Evolutionary conservation across 2,797 vertebrate genomes (phyloP).

Genomic region (Rhyacichthys aspro): DNA sequence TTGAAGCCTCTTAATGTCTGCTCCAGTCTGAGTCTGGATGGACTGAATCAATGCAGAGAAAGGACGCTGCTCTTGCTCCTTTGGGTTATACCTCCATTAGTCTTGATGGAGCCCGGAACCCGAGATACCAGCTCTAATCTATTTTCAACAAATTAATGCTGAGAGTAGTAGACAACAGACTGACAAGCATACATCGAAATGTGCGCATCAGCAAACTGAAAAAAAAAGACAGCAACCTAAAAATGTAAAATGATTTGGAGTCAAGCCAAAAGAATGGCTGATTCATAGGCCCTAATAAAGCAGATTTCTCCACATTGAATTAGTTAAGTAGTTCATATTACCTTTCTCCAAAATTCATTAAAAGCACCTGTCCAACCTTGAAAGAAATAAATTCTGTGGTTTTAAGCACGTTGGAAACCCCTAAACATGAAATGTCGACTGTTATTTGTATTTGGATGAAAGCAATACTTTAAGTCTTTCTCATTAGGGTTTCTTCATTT

Average conservation of each 20-base stretch:
- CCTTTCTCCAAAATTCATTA: too few species aligned
- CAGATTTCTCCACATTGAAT: too few species aligned
- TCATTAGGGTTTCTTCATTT: too few species aligned
- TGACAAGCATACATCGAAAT: constrained; percentile 30
- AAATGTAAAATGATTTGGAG: too few species aligned
- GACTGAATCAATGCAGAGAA: constrained; percentile 67
- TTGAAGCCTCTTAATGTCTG: constrained; percentile 53
- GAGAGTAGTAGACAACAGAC: constrained; percentile 25
- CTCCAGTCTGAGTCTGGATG: constrained; percentile 40
- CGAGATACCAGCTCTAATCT: constrained; percentile 67
- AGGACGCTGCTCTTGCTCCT: constrained; percentile 63
- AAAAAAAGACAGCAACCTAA: constrained; percentile 11
- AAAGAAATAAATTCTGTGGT: too few species aligned
- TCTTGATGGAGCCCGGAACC: constrained; percentile 72
- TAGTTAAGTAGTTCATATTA: neutral
- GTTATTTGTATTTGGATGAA: too few species aligned
- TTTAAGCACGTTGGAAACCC: too few species aligned
- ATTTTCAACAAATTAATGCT: constrained; percentile 65
- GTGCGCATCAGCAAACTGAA: constrained; percentile 34
- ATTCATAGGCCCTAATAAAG: too few species aligned
- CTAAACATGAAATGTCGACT: too few species aligned
- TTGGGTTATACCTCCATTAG: constrained; percentile 71
- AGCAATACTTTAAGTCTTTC: too few species aligned
- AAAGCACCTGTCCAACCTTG: too few species aligned
- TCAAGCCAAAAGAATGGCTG: too few species aligned